phyloP scores from a whole-genome alignment of 2,797 vertebrate species.

The Amblyraja radiata region DNA sequence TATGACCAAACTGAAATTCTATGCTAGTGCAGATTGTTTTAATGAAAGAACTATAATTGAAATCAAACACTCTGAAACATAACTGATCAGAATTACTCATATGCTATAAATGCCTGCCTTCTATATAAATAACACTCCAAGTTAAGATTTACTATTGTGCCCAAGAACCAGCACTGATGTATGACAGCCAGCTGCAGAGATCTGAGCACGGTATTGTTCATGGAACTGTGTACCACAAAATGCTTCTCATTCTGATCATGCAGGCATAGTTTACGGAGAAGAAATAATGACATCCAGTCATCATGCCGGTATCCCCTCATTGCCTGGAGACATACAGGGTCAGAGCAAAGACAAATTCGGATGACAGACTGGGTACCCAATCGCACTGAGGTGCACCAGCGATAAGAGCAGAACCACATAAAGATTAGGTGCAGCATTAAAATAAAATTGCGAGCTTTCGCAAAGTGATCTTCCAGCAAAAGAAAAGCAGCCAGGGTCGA shows the following conservation, averaged over 20 bases:
- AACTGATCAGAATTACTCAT: neutral
- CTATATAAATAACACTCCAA: neutral
- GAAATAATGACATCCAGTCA: constrained; percentile 10
- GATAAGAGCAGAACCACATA: neutral
- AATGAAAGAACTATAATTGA: constrained; percentile 14
- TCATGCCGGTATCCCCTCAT: neutral
- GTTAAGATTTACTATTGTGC: neutral
- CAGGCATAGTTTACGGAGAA: neutral
- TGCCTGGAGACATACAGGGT: constrained; percentile 13
- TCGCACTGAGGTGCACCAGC: neutral
- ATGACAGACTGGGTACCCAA: neutral
- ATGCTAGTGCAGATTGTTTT: neutral
- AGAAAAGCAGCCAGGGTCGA: neutral
- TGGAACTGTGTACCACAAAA: neutral
- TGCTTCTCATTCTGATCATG: constrained; percentile 12
- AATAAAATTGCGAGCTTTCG: neutral
- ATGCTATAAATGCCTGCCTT: constrained; percentile 7
- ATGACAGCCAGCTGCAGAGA: neutral
- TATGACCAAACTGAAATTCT: neutral
- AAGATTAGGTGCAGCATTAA: neutral
- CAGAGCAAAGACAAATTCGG: constrained; percentile 17
- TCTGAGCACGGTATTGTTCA: neutral
- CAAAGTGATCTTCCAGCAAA: neutral
- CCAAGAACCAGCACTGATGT: neutral
- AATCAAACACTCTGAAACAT: neutral